Evolutionary conservation across 2,797 vertebrate species (phyloP).

Genomic region (Zalophus californianus): DNA sequence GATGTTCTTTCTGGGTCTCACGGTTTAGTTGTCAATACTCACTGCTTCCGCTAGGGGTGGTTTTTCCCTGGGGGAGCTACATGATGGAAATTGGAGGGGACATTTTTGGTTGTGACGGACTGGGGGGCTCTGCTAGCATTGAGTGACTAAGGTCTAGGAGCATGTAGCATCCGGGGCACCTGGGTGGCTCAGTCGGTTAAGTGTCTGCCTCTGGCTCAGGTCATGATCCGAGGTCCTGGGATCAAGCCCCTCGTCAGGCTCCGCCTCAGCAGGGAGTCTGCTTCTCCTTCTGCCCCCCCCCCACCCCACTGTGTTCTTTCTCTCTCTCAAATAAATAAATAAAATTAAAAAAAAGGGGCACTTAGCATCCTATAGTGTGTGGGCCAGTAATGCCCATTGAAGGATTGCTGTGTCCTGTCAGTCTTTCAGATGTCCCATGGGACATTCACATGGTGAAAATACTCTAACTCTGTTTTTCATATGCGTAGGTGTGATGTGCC

Average conservation of each 20-base stretch:
- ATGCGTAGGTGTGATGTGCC: background rate
- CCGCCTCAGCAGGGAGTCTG: too few species aligned
- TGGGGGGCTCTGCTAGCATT: background rate
- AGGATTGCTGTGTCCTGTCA: background rate
- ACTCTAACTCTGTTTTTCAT: background rate
- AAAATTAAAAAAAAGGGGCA: background rate
- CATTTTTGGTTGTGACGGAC: background rate
- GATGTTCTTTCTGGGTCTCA: background rate
- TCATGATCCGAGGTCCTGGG: too few species aligned
- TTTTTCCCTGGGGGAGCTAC: background rate
- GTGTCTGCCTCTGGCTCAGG: too few species aligned
- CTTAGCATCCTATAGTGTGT: rapidly evolving
- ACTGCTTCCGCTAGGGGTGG: background rate
- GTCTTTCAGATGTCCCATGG: background rate
- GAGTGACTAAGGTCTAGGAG: background rate
- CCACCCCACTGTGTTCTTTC: too few species aligned
- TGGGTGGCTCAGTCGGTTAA: too few species aligned
- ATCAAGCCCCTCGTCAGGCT: too few species aligned
- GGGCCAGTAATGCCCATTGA: rapidly evolving
- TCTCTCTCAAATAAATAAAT: too few species aligned
- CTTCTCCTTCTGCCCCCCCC: too few species aligned
- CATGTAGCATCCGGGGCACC: too few species aligned
- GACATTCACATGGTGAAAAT: background rate
- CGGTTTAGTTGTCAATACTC: background rate
- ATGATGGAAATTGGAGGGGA: background rate